Percentiles rank a stretch among this genome's conserved stretches.
phyloP scores from a whole-genome alignment of 2,888 invertebrate genomes.

The Cantharis flavilabris region DNA sequence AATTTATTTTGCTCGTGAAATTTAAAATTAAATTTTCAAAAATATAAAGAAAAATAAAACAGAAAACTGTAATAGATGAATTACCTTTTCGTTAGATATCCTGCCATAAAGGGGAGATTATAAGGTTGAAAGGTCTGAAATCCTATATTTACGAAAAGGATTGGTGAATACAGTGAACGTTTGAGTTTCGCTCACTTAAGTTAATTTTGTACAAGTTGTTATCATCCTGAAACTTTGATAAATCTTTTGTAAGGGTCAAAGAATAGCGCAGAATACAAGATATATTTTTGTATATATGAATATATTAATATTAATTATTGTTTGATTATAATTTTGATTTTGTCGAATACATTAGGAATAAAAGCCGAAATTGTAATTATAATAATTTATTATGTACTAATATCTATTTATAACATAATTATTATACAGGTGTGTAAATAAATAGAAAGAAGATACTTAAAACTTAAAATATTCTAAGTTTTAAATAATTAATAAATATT shows the following conservation, averaged over 20 bases:
- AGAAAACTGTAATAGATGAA: no score
- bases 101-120: background rate
- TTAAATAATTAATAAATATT: constrained; percentile 5
- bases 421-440: constrained; percentile 11
- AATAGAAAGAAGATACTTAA: constrained; percentile 10
- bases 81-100: no score
- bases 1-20: no score
- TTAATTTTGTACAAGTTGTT: background rate
- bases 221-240: background rate
- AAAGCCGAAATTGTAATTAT: background rate
- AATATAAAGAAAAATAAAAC: no score
- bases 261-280: background rate
- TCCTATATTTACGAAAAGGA: no score
- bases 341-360: background rate
- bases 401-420: constrained; percentile 12
- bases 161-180: background rate
- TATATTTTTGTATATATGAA: no score
- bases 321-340: background rate
- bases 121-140: background rate
- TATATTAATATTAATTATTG: background rate
- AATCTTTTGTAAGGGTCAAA: no score
- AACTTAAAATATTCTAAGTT: background rate
- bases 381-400: constrained; percentile 13
- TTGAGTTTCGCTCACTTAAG: background rate
- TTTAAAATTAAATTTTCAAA: no score